Evolutionary conservation across 2,113 vertebrate species (phyloP), one percentile per base, ranked within the genome.

Genomic region (Actinemys pallida): DNA sequence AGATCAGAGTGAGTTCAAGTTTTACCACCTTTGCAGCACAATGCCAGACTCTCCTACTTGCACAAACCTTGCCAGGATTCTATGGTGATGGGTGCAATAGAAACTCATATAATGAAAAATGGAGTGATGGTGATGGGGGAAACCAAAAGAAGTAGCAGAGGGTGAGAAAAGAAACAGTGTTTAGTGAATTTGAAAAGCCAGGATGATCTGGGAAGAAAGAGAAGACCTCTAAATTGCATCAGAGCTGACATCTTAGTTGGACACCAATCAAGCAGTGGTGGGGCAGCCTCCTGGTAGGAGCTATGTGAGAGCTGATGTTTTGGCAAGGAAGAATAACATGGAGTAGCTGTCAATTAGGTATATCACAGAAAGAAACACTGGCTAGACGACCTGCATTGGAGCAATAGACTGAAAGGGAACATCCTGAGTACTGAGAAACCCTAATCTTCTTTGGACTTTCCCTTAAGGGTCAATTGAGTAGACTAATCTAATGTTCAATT

Each of bases 401-500:
- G 65, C 17, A 39, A 17, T 72, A 72, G 19, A 39, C n/a, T 39
- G 19, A 20, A 72, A 39, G 35, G 19, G 65, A 72, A 20, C n/a
- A 22, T 19, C 19, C 35, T 5, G n/a, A 72, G 4, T 72, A 39
- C 9, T 22, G 19, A 20, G n/a, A 69, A 72, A 72, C 65, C n/a
- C 5, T 76, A 82, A 88, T 94, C 91, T 93, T 93, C 69, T 89
- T 96, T 94, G 94, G 92, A 95, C 83, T 93, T 96, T 90, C 91
- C 84, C 84, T 89, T 86, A 93, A 86, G 45, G 57, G 84, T 93
- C 72, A 90, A 54, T 81, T 92, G 76, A 69, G 0, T 62, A 62
- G 42, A 89, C 93, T 95, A 94, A 54, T 10, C 96, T 57, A 57
- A 57, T 86, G 59, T 69, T 93, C 59, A 92, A 92, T 90, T 96